Base-by-base conservation (phyloP, 2,888 invertebrate species). In the Xanthia togata region DNA sequence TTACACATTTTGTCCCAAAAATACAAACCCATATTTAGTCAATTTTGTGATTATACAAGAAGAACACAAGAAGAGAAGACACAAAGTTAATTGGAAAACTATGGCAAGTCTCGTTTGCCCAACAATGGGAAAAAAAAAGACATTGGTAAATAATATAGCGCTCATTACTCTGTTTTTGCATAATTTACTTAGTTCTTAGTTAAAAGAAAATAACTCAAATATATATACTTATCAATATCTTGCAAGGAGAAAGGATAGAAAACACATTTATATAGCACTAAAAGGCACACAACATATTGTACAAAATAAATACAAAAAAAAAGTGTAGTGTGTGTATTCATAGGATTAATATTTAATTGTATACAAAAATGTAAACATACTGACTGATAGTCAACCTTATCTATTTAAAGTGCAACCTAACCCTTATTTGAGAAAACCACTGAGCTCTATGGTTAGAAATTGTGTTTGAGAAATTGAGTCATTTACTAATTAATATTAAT, bases 351-450 rank as follows among this genome's bases (percentile, higher is more conserved):
- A 64, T 78, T 44, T 65, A 65, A 53, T 14, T 65, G 23, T 35
- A 44, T 17, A n/a, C 55, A 70, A 70, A 72, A 78, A 14, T 65
- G 50, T 78, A 31, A 78, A 73, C 53, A 55, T 26, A 41, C 50
- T 35, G 35, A 47, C 44, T 14, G 12, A 67, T 67, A 73, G 41
- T 47, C 23, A 47, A 17, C 26, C 38, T 60, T 79, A 73, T 79
- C 79, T 55, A 14, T 35, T 47, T 20, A 59, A 12, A 62, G 60
- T 78, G 41, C 2, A 67, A 62, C 55, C 31, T 67, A 41, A 50
- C 50, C 78, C 67, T 67, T 79, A 79, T 73, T 53, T 44, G 8
- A 63, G 8, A 23, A 63, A 57, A 78, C 17, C 3, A 26, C 1
- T 47, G 4, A 14, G 1, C 14, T 63, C 20, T 59, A 23, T 78